Conservation (phyloP, 2,888 invertebrate species). For the Loripinus fragilis region DNA sequence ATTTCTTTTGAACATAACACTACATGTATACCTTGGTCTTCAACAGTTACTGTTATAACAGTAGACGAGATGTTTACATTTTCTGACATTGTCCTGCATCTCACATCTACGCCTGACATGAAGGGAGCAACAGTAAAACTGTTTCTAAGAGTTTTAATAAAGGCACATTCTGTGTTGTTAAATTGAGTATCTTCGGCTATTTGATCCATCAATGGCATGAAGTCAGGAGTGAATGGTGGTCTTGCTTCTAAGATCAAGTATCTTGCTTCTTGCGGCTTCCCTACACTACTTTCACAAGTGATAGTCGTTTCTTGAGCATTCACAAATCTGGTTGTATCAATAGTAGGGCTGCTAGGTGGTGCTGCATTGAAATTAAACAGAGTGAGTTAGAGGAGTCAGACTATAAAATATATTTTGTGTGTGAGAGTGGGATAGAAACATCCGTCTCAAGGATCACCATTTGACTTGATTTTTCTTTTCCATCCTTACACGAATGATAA, state of each 20-base stretch:
- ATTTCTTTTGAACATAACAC: too few species aligned
- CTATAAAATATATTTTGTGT: too few species aligned
- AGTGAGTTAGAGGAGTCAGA: too few species aligned
- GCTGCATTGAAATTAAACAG: neutral
- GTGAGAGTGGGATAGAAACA: too few species aligned
- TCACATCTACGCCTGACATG: neutral
- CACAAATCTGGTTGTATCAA: neutral
- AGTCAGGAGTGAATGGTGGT: neutral
- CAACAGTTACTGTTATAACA: too few species aligned
- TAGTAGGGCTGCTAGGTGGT: neutral
- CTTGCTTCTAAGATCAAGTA: neutral
- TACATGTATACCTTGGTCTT: too few species aligned
- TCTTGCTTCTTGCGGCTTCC: neutral
- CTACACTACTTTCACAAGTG: neutral
- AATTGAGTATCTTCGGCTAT: neutral
- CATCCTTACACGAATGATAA: too few species aligned
- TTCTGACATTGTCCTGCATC: neutral
- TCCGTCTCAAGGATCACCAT: too few species aligned
- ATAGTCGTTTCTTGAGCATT: neutral
- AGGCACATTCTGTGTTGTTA: neutral
- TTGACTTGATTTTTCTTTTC: too few species aligned
- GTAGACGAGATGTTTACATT: neutral
- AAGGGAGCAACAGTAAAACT: neutral
- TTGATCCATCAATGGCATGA: neutral
- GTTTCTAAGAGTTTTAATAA: neutral